These are phyloP conservation scores for Acrocephalus arundinaceus DNA, from an alignment of 2,113 vertebrate species.

Conservation along the genomic window DNA sequence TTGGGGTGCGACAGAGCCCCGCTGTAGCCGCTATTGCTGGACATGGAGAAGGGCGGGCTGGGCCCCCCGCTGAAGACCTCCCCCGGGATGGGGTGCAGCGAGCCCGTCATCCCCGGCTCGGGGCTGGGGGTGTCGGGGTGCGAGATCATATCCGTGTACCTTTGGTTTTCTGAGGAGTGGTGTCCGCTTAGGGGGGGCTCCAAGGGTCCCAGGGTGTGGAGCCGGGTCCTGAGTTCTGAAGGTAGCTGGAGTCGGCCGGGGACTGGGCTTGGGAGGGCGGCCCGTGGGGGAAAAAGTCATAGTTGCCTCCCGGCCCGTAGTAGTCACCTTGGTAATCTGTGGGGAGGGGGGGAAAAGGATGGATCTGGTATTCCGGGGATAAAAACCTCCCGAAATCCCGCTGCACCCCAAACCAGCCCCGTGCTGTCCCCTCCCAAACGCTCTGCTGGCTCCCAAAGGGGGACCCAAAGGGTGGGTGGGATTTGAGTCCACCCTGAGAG, in stretches of 20 bases:
- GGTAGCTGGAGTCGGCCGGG: constrained; percentile 91
- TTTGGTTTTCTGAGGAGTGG: constrained; percentile 93
- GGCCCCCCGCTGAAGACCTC: constrained; percentile 93
- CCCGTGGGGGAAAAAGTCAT: constrained; percentile 96
- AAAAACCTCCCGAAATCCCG: neutral
- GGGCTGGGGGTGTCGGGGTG: constrained; percentile 95
- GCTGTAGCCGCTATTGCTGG: constrained; percentile 91
- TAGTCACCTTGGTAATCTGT: constrained; percentile 97
- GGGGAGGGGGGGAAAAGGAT: neutral
- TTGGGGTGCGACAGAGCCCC: constrained; percentile 90
- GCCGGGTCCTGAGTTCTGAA: constrained; percentile 87
- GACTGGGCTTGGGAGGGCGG: constrained; percentile 96
- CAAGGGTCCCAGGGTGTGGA: constrained; percentile 83
- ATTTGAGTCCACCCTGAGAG: neutral
- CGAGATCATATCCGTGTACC: constrained; percentile 99
- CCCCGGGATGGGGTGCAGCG: constrained; percentile 88
- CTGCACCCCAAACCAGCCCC: accelerated
- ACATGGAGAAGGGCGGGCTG: constrained; percentile 93
- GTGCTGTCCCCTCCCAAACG: neutral
- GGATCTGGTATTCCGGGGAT: accelerated
- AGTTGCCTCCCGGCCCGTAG: constrained; percentile 89
- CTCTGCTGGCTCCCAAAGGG: neutral
- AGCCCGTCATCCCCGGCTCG: constrained; percentile 88
- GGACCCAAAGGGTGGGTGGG: accelerated
- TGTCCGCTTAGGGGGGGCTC: constrained; percentile 87